Percentiles rank a stretch among this genome's conserved stretches.
Conservation (phyloP, 2,888 invertebrate genomes). For the Orchestes rusci region DNA sequence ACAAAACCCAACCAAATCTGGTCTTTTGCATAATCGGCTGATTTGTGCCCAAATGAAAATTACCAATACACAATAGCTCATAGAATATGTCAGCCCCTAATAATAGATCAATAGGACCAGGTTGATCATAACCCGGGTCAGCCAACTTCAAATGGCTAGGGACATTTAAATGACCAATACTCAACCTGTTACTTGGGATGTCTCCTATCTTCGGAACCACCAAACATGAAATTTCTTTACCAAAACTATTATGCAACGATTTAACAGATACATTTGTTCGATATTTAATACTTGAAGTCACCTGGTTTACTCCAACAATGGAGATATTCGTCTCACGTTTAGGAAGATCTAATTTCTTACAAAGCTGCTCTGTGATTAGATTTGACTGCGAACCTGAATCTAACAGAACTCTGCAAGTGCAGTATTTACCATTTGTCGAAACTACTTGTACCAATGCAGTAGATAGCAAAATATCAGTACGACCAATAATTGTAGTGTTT, state of each 20-base stretch:
- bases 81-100: constrained; percentile 9
- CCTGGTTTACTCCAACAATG: constrained; percentile 3
- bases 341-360: constrained; percentile 2
- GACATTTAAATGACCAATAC: constrained; percentile 3
- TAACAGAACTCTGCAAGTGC: constrained; percentile 6
- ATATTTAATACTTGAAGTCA: constrained; percentile 1
- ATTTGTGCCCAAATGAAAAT: constrained; percentile 3
- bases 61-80: constrained; percentile 4
- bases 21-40: constrained; percentile 4
- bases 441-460: constrained; percentile 7
- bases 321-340: not conserved
- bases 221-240: constrained; percentile 1
- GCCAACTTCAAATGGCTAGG: constrained; percentile 7
- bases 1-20: constrained; percentile 3
- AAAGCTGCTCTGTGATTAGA: constrained; percentile 15
- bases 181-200: constrained; percentile 3
- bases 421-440: not conserved
- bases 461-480: constrained; percentile 2
- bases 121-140: constrained; percentile 3
- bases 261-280: constrained; percentile 8
- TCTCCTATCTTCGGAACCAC: constrained; percentile 1
- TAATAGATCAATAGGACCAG: constrained; percentile 2
- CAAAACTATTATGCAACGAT: constrained; percentile 1
- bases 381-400: constrained; percentile 19
- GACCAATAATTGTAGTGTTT: not conserved